Evolutionary conservation across 2,113 vertebrate genomes (phyloP).

Genomic region (Cyphomyrus discorhynchus): DNA sequence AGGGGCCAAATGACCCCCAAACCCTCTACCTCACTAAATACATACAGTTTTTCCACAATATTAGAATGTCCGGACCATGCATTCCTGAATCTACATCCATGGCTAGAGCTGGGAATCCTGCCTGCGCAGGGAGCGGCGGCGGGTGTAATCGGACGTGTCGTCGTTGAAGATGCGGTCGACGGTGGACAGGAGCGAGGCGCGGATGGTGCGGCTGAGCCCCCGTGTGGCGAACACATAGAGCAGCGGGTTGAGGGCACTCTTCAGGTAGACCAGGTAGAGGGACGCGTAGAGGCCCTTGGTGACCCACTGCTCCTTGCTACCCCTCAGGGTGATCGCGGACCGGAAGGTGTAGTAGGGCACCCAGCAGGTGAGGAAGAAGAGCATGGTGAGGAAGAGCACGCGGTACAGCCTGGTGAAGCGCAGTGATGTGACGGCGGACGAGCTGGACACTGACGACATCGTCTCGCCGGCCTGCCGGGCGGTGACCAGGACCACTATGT

Average conservation of each 20-base stretch:
- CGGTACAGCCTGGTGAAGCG: conserved; percentile 55
- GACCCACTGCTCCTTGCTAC: neutral
- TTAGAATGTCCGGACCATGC: neutral
- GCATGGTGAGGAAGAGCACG: conserved; percentile 61
- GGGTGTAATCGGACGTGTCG: conserved; percentile 43
- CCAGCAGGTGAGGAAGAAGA: conserved; percentile 67
- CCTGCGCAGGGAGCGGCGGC: conserved; percentile 41
- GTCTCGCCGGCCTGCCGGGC: conserved; percentile 25
- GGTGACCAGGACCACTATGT: conserved; percentile 50
- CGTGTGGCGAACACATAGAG: conserved; percentile 64
- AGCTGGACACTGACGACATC: neutral
- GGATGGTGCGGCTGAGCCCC: conserved; percentile 52
- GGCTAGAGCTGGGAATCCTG: conserved; percentile 53
- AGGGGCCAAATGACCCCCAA: neutral
- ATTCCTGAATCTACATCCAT: neutral
- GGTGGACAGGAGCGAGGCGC: conserved; percentile 54
- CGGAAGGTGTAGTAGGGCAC: conserved; percentile 65
- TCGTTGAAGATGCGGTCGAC: conserved; percentile 61
- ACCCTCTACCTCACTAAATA: neutral
- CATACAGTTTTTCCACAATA: neutral
- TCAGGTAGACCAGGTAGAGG: conserved; percentile 61
- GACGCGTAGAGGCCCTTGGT: conserved; percentile 38
- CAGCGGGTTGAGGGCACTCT: conserved; percentile 62
- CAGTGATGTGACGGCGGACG: neutral
- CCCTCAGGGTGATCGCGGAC: conserved; percentile 44